Percentiles rank a stretch among this genome's conserved stretches.
These are phyloP conservation scores for Drosophila diplacantha DNA, from an alignment of 2,888 invertebrate species.

Conservation along the genomic window DNA sequence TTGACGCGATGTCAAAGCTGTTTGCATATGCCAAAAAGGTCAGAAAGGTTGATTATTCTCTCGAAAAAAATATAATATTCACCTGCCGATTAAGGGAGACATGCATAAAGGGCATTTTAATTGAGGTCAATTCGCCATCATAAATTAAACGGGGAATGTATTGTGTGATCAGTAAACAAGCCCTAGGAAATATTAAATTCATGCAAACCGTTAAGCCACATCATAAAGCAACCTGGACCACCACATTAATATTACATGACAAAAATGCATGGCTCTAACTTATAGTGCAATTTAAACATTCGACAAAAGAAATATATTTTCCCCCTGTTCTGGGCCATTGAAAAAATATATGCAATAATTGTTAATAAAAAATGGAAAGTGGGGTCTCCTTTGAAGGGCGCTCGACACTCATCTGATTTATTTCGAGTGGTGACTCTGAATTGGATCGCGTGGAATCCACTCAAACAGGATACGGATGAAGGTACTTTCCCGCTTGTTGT, in stretches of 20 bases:
- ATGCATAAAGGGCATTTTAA: slow-evolving; percentile 3
- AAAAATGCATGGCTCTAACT: neutral
- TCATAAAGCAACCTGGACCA: neutral
- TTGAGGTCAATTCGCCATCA: slow-evolving; percentile 2
- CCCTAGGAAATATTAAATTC: neutral
- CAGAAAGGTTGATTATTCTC: slow-evolving; percentile 10
- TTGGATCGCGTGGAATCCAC: slow-evolving; percentile 5
- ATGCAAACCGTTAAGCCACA: neutral
- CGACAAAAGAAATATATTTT: neutral
- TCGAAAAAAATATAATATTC: no score
- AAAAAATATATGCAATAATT: slow-evolving; percentile 6
- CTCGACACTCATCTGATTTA: slow-evolving; percentile 16
- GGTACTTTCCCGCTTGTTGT: neutral
- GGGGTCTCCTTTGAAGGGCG: slow-evolving; percentile 2
- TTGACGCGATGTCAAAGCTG: slow-evolving; percentile 22
- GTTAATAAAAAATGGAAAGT: slow-evolving; percentile 17
- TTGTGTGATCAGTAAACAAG: neutral
- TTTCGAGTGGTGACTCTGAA: slow-evolving; percentile 24
- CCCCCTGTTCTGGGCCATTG: neutral
- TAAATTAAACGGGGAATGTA: neutral
- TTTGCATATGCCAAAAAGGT: slow-evolving; percentile 16
- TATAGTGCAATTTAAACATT: neutral
- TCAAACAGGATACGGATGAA: slow-evolving; percentile 8
- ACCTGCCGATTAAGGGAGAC: slow-evolving; percentile 1
- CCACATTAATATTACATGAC: neutral